These are phyloP conservation scores for Sebastes paucispinis DNA, from an alignment of 2,797 vertebrate species.

Conservation along the genomic window DNA sequence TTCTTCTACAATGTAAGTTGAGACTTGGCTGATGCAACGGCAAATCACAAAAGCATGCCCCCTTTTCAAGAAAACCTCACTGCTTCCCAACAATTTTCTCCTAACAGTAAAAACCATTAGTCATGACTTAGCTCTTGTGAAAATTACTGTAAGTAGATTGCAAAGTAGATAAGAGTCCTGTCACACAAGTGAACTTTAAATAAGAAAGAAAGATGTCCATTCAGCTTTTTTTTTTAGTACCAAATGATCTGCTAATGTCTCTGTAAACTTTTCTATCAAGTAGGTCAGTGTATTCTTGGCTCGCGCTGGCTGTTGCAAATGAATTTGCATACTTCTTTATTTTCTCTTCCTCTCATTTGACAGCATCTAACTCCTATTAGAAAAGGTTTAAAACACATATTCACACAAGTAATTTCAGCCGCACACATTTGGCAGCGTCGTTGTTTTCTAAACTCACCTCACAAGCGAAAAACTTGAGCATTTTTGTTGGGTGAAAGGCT, in stretches of 20 bases:
- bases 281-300: conserved; percentile 42
- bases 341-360: conserved; percentile 37
- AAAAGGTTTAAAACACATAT: conserved; percentile 7
- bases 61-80: conserved; percentile 15
- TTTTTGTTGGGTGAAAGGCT: conserved; percentile 35
- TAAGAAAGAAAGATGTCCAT: conserved; percentile 16
- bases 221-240: conserved; percentile 26
- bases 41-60: conserved; percentile 57
- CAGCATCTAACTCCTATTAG: conserved; percentile 16
- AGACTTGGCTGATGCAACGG: conserved; percentile 47
- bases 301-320: conserved; percentile 27
- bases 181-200: conserved; percentile 7
- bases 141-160: conserved; percentile 35
- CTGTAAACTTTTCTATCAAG: conserved; percentile 31
- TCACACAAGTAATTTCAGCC: not conserved
- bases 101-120: conserved; percentile 42
- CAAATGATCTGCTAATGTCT: conserved; percentile 17
- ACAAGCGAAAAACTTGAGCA: conserved; percentile 29
- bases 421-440: not conserved
- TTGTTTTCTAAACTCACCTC: conserved; percentile 24
- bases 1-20: conserved; percentile 39
- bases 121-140: conserved; percentile 34
- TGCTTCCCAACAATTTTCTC: conserved; percentile 13
- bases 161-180: not conserved
- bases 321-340: conserved; percentile 47